Evolutionary conservation across 2,888 invertebrate genomes (phyloP).

Genomic region (Thysanoteuthis rhombus): DNA sequence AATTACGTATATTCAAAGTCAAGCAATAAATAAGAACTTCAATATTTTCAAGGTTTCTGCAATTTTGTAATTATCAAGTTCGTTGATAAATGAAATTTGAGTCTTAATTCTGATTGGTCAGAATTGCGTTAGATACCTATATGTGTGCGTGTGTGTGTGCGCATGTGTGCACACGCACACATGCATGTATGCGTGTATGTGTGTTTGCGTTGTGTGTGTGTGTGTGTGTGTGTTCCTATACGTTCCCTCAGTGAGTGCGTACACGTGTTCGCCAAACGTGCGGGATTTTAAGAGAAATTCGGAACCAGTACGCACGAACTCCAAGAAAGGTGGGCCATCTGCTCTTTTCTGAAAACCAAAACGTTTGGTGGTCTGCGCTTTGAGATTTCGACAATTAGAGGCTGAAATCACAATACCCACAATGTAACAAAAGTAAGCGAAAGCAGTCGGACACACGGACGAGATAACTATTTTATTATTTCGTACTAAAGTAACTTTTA

Average conservation of each 20-base stretch:
- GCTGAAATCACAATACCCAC: neutral
- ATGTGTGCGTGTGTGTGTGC: neutral
- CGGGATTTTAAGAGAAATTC: neutral
- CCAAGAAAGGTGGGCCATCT: neutral
- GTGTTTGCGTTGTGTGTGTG: too few relatives aligned
- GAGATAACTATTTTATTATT: too few relatives aligned
- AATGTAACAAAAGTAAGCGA: neutral
- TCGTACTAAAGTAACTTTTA: too few relatives aligned
- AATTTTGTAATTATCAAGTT: too few relatives aligned
- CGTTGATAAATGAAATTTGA: too few relatives aligned
- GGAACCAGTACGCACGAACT: neutral
- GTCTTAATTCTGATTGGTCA: too few relatives aligned
- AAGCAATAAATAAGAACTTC: too few relatives aligned
- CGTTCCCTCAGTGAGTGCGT: neutral
- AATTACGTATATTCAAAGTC: too few relatives aligned
- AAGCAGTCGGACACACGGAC: neutral
- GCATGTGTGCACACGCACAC: accelerated
- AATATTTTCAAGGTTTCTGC: too few relatives aligned
- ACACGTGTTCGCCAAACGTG: neutral
- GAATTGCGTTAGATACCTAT: too few relatives aligned
- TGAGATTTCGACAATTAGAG: neutral
- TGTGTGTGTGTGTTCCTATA: neutral
- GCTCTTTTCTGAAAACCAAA: neutral
- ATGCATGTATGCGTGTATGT: neutral
- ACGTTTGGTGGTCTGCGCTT: neutral